Evolutionary conservation across 23 tunicate genomes (phyloP).

Genomic region (Clavelina lepadiformis): DNA sequence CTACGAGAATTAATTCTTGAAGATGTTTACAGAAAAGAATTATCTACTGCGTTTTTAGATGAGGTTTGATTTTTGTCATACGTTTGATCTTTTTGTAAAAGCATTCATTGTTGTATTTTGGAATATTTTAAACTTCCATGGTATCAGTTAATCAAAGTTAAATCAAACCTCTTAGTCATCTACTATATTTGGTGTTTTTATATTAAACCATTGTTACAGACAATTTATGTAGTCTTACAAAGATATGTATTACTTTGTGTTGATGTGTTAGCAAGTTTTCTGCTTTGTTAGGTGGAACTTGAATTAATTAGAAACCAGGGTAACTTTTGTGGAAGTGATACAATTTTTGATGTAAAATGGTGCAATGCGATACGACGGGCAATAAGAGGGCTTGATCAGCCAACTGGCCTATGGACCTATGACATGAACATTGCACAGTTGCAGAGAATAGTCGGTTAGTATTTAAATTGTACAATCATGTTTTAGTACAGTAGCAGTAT

Average conservation of each 20-base stretch:
- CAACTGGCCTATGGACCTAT: constrained; percentile 68
- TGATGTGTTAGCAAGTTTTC: too few relatives aligned
- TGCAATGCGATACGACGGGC: constrained; percentile 62
- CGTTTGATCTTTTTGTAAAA: too few relatives aligned
- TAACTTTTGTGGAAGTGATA: constrained; percentile 25
- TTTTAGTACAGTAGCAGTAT: not conserved
- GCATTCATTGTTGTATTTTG: too few relatives aligned
- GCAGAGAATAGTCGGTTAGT: constrained; percentile 59
- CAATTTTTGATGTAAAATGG: constrained; percentile 77
- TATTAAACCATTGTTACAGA: too few relatives aligned
- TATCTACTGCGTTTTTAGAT: constrained; percentile 48
- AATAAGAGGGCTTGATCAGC: constrained; percentile 66
- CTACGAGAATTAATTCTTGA: constrained; percentile 40
- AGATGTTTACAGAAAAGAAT: constrained; percentile 58
- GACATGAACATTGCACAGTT: constrained; percentile 69
- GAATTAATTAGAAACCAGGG: not conserved
- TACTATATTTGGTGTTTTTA: too few relatives aligned
- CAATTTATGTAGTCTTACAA: too few relatives aligned
- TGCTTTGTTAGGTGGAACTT: constrained; percentile 24
- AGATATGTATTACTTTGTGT: too few relatives aligned
- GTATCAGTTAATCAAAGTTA: too few relatives aligned
- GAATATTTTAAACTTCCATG: too few relatives aligned
- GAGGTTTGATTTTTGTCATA: too few relatives aligned
- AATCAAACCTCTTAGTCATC: too few relatives aligned
- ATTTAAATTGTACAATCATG: not conserved